Conservation (phyloP, 2,797 vertebrate genomes). For the Rhinoraja longicauda region DNA sequence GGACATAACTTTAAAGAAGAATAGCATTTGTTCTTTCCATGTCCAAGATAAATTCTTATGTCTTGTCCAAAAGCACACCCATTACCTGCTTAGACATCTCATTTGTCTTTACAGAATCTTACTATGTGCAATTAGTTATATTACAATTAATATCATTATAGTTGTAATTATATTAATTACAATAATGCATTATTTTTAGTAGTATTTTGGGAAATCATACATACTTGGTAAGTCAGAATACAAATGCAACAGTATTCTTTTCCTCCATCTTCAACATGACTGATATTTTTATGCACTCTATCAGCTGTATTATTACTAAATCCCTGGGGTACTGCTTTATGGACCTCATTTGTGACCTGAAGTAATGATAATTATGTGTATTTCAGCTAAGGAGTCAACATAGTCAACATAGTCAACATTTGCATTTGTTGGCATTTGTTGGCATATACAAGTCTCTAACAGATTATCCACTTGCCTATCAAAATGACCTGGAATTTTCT, state of each 20-base stretch:
- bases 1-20: neutral
- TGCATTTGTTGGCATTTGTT: neutral
- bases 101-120: slow-evolving; percentile 8
- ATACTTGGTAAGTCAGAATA: neutral
- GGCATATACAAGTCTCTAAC: neutral
- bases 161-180: neutral
- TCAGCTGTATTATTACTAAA: neutral
- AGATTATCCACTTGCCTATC: neutral
- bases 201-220: neutral
- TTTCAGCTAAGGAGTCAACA: neutral
- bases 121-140: neutral
- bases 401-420: neutral
- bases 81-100: neutral
- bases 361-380: neutral
- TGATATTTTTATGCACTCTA: neutral
- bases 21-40: neutral
- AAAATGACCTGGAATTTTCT: neutral
- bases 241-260: neutral
- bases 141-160: neutral
- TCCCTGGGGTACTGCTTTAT: neutral
- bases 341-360: neutral
- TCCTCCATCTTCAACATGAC: neutral
- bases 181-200: neutral
- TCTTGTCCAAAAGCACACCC: neutral
- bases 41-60: neutral